These are phyloP conservation scores for Oncorhynchus clarkii DNA, from an alignment of 2,113 vertebrate genomes.

Conservation along the genomic window DNA sequence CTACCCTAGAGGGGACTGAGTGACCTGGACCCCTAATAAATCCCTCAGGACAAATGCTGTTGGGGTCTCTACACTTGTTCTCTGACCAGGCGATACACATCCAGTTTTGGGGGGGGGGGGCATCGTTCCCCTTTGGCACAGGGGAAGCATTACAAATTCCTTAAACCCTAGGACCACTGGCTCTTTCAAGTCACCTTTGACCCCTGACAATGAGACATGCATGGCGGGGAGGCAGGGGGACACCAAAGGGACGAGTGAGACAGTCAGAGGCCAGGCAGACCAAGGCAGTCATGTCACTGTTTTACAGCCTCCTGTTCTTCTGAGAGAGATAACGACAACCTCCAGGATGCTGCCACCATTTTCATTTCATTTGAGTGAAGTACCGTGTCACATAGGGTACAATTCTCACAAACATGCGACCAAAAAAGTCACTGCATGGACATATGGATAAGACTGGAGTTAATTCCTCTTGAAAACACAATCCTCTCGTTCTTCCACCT, in stretches of 20 bases:
- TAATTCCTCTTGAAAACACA: not conserved
- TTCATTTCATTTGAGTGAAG: not conserved
- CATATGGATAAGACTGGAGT: not conserved
- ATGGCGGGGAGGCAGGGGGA: not conserved
- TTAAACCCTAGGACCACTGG: slow-evolving; percentile 28
- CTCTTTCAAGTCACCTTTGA: slow-evolving; percentile 48
- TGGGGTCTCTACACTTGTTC: not conserved
- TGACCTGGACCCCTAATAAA: slow-evolving; percentile 42
- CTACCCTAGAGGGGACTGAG: slow-evolving; percentile 3
- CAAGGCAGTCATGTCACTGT: not conserved
- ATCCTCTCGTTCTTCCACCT: not conserved
- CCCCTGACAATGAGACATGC: slow-evolving; percentile 51
- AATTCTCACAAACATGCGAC: slow-evolving; percentile 1
- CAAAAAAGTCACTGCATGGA: too few species aligned
- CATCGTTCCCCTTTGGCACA: slow-evolving; percentile 1
- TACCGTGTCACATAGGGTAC: not conserved
- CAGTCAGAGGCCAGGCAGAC: not conserved
- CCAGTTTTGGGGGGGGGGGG: not conserved
- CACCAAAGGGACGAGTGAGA: not conserved
- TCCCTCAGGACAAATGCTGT: not conserved
- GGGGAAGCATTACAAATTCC: slow-evolving; percentile 56
- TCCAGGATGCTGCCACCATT: not conserved
- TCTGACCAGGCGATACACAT: slow-evolving; percentile 10
- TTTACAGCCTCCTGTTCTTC: not conserved
- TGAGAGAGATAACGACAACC: not conserved